Base-by-base conservation (phyloP, 1,140 invertebrate genomes). In the Papilio machaon region DNA sequence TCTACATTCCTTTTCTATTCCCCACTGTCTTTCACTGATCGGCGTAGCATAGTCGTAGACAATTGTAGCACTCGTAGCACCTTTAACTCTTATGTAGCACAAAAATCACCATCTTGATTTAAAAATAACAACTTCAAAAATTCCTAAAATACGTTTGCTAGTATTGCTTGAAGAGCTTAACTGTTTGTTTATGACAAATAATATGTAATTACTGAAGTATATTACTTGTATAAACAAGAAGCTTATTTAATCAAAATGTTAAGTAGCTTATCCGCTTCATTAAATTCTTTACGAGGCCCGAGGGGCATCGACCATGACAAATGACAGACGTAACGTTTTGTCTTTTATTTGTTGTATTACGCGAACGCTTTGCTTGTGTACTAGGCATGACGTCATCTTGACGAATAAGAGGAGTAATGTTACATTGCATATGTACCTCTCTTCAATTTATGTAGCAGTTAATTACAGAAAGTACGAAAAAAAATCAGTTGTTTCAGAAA, bases 301-400 rank as follows among this genome's bases (percentile, higher is more conserved):
- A 9, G 8, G 64, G 64, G 30, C 64, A 67, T 15, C 64, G 23
- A 23, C 64, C 30, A 67, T 67, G 64, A 35, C 13, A 67, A 67
- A 67, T 67, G 30, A 67, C 64, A 67, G 30, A 35, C 23, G 64
- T 67, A 67, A 67, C 64, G 64, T 67, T 67, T 67, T 35, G 64
- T 67, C n/a, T 67, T 67, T 67, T 67, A 23, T 67, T 67, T 67
- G 64, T 67, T 67, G n/a, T 35, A 67, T 2, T 64, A 64, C 58
- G 58, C 4, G 23, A 67, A 67, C 23, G 64, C 64, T 67, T 67
- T 15, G 11, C 3, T 23, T 67, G 60, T 67, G 9, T 67, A 67
- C 11, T 67, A 11, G n/a, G 9, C 17, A 19, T 60, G 23, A 67
- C 64, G 64, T 67, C 11, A 15, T 10, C 30, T 35, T 35, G 23